Conservation (phyloP, 2,113 vertebrate species). For the Arvicanthis niloticus region DNA sequence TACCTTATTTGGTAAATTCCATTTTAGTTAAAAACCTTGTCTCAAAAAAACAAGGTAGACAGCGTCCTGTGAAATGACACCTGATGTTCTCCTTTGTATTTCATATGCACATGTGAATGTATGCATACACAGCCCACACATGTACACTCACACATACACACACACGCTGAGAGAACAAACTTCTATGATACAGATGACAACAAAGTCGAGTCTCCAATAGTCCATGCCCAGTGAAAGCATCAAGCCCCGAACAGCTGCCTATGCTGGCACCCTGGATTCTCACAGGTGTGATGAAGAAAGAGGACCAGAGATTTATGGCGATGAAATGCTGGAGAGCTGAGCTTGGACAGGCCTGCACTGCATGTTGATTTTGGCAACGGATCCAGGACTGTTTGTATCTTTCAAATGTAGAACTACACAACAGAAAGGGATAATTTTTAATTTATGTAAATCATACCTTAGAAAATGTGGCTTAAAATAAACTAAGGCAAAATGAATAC, state of each 20-base stretch:
- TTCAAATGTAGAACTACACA: neutral
- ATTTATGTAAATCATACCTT: slow-evolving; percentile 22
- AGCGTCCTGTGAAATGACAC: neutral
- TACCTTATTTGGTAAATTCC: neutral
- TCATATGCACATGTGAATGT: too few relatives aligned
- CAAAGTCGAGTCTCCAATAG: neutral
- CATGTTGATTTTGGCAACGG: neutral
- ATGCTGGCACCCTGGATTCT: neutral
- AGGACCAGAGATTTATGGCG: neutral
- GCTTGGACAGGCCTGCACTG: neutral
- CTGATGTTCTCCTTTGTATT: neutral
- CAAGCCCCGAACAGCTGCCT: too few relatives aligned
- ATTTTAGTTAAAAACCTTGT: neutral
- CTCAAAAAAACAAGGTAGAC: neutral
- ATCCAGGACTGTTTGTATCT: neutral
- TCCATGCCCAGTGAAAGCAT: neutral
- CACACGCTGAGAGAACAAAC: neutral
- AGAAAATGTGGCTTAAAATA: slow-evolving; percentile 52
- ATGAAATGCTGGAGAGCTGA: neutral
- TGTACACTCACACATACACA: neutral
- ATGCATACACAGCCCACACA: neutral
- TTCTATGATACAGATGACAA: accelerated
- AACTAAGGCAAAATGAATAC: slow-evolving; percentile 18
- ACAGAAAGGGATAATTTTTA: slow-evolving; percentile 19
- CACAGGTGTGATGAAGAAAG: neutral